Conservation (phyloP, 2,888 invertebrate genomes). For the Rotaria macrura region DNA sequence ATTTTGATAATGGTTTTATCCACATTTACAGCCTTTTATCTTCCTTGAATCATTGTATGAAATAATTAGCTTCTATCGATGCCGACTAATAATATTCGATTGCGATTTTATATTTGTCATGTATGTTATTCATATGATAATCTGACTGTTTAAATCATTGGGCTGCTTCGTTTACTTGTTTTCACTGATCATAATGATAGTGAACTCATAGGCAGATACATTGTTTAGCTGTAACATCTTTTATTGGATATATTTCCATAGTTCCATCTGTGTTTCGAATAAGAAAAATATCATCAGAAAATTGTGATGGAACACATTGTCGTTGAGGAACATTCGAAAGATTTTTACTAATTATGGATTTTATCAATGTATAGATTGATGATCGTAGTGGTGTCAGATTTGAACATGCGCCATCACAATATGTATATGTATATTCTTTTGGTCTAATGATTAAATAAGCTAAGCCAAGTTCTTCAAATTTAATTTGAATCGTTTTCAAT, state of each 20-base stretch:
- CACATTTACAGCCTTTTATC: too few species aligned
- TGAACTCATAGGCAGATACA: neutral
- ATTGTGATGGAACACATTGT: neutral
- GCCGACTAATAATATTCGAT: too few species aligned
- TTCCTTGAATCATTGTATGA: too few species aligned
- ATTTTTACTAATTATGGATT: neutral
- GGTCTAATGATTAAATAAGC: constrained; percentile 17
- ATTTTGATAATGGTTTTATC: too few species aligned
- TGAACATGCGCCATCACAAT: constrained; percentile 5
- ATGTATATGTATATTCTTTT: constrained; percentile 1
- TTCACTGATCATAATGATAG: neutral
- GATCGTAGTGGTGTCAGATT: neutral
- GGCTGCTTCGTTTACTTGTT: neutral
- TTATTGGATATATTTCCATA: neutral
- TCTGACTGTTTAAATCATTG: neutral
- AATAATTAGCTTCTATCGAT: too few species aligned
- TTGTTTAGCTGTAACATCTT: neutral
- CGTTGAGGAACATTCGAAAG: neutral
- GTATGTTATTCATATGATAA: too few species aligned
- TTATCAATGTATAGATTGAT: neutral
- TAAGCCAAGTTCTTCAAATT: neutral
- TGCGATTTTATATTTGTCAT: too few species aligned
- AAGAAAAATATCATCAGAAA: neutral
- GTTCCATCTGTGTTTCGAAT: neutral
- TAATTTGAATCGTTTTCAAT: neutral